Percentiles rank a stretch among this genome's conserved stretches.
Evolutionary conservation across 2,888 invertebrate genomes (phyloP).

Genomic region (Amblyteles armatorius): DNA sequence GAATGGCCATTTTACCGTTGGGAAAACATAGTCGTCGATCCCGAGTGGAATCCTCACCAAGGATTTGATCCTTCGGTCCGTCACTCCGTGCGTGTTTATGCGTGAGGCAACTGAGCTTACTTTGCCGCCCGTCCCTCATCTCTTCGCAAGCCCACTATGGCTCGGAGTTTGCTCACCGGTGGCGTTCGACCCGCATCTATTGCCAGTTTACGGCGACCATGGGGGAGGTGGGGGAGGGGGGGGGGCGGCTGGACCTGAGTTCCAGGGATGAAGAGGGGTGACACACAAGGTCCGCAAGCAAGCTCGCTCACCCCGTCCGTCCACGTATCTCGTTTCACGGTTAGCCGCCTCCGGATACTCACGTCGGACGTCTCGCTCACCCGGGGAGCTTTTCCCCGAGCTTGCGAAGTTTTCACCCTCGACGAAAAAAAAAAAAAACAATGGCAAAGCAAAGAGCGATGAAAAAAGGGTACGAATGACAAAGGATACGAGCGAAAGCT

Average conservation of each 20-base stretch:
- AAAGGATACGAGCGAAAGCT: slow-evolving; percentile 3
- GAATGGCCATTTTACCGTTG: slow-evolving; percentile 68
- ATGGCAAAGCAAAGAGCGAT: slow-evolving; percentile 1
- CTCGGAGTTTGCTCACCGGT: slow-evolving; percentile 51
- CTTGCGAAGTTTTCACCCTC: slow-evolving; percentile 50
- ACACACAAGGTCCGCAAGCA: slow-evolving; percentile 36
- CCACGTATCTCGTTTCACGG: slow-evolving; percentile 78
- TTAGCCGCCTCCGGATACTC: slow-evolving; percentile 74
- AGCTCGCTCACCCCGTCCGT: slow-evolving; percentile 57
- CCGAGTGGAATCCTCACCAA: slow-evolving; percentile 15
- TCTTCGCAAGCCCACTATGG: slow-evolving; percentile 30
- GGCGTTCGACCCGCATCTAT: slow-evolving; percentile 73
- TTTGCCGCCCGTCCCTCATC: slow-evolving; percentile 22
- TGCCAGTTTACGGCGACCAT: slow-evolving; percentile 49
- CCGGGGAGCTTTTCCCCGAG: slow-evolving; percentile 41
- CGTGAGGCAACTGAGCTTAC: slow-evolving; percentile 49
- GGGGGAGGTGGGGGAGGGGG: no score
- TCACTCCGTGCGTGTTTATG: slow-evolving; percentile 46
- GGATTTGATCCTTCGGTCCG: slow-evolving; percentile 41
- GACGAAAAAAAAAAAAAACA: slow-evolving; percentile 22
- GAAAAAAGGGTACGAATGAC: slow-evolving; percentile 3
- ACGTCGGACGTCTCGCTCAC: slow-evolving; percentile 52
- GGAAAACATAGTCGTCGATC: slow-evolving; percentile 46
- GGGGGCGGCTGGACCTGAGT: not conserved
- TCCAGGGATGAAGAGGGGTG: slow-evolving; percentile 27